phyloP scores from a whole-genome alignment of 1,140 invertebrate genomes.

The Adelges cooleyi region DNA sequence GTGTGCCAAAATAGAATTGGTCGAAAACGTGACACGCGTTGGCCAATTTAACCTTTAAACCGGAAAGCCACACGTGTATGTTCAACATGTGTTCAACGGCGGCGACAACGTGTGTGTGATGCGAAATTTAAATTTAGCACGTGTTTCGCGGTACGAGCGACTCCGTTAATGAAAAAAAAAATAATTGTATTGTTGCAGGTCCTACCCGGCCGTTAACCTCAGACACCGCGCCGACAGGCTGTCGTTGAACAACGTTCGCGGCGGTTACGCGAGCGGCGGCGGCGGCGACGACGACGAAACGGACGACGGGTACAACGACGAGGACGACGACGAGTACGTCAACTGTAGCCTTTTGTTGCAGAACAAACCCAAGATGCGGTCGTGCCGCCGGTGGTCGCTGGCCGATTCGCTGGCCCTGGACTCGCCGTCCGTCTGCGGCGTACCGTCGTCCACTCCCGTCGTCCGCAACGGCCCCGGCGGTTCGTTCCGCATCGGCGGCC shows the following conservation, averaged over 20 bases:
- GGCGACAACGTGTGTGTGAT: no score
- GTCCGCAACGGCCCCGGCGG: neutral
- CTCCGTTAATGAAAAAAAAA: neutral
- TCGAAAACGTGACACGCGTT: no score
- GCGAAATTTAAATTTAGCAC: no score
- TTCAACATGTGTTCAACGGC: no score
- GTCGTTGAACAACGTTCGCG: neutral
- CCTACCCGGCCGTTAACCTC: neutral
- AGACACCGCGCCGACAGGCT: neutral
- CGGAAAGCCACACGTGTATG: no score
- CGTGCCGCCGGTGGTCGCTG: conserved; percentile 35
- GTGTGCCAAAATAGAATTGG: no score
- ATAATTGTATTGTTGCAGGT: no score
- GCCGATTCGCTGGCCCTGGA: conserved; percentile 30
- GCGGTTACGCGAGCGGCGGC: neutral
- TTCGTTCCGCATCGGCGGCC: conserved; percentile 19
- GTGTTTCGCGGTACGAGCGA: neutral
- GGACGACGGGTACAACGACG: conserved; percentile 3
- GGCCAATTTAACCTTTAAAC: no score
- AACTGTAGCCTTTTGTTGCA: conserved; percentile 13
- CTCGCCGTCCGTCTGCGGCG: conserved; percentile 28
- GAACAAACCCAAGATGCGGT: conserved; percentile 33
- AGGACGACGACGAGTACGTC: conserved; percentile 12
- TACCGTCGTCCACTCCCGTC: conserved; percentile 34
- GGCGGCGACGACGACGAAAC: neutral